Percentiles rank a stretch among this genome's conserved stretches.
Evolutionary conservation across 2,797 vertebrate genomes (phyloP).

Genomic region (Hybognathus amarus): DNA sequence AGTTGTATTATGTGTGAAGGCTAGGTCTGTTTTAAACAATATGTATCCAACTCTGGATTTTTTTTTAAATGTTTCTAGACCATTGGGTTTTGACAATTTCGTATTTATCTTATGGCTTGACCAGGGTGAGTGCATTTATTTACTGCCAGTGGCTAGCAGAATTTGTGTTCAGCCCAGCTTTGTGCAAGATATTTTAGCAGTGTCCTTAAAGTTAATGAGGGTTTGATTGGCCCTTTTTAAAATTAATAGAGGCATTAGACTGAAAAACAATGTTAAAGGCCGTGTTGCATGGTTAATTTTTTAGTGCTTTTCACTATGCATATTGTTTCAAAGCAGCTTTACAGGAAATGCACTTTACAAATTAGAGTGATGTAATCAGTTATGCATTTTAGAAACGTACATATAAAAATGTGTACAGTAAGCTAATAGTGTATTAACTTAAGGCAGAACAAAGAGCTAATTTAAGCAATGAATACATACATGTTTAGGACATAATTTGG

Average conservation of each 20-base stretch:
- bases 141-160: background rate
- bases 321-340: no score
- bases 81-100: constrained; percentile 11
- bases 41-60: constrained; percentile 19
- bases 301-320: no score
- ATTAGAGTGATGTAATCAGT: no score
- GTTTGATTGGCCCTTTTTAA: constrained; percentile 14
- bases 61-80: constrained; percentile 26
- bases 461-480: no score
- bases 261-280: background rate
- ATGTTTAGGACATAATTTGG: no score
- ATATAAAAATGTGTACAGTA: no score
- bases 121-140: constrained; percentile 18
- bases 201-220: constrained; percentile 30
- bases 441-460: no score
- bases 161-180: background rate
- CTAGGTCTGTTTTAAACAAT: constrained; percentile 29
- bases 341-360: no score
- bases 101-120: constrained; percentile 10
- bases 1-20: background rate
- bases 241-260: constrained; percentile 14
- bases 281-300: no score
- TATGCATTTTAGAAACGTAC: no score
- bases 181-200: constrained; percentile 16
- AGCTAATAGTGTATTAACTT: no score